Percentiles rank a stretch among this genome's conserved stretches.
phyloP scores from a whole-genome alignment of 1,140 invertebrate genomes.

The Marisa cornuarietis region DNA sequence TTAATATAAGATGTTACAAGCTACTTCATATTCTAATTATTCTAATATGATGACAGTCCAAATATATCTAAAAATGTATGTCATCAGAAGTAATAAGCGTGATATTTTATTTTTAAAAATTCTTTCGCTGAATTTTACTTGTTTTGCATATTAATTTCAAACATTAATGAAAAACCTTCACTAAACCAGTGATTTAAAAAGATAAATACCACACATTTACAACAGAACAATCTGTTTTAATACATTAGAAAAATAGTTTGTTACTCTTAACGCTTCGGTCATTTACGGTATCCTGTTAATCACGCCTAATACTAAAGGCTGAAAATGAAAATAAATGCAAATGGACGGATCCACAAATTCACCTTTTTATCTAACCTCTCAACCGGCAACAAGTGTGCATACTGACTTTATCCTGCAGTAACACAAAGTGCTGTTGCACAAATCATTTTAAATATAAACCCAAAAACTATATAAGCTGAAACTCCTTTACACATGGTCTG shows the following conservation, averaged over 20 bases:
- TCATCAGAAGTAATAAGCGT: too few species aligned
- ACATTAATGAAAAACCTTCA: too few species aligned
- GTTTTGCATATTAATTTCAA: too few species aligned
- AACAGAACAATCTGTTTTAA: constrained; percentile 20
- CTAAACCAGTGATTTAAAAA: too few species aligned
- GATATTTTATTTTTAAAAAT: too few species aligned
- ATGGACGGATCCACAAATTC: neutral
- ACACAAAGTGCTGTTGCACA: neutral
- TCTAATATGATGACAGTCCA: too few species aligned
- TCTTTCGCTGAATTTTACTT: too few species aligned
- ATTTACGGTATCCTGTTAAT: neutral
- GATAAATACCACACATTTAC: too few species aligned
- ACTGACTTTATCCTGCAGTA: neutral
- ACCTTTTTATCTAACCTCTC: neutral
- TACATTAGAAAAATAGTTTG: constrained; percentile 18
- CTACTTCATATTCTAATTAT: too few species aligned
- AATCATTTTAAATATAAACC: neutral
- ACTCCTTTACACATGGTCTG: neutral
- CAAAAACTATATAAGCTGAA: neutral
- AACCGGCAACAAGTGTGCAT: neutral
- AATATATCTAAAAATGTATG: too few species aligned
- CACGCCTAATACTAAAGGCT: too few species aligned
- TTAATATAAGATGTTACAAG: too few species aligned
- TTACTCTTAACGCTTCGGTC: neutral
- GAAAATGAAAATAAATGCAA: neutral